phyloP scores from a whole-genome alignment of 2,113 vertebrate genomes.

The Chrysochloris asiatica region DNA sequence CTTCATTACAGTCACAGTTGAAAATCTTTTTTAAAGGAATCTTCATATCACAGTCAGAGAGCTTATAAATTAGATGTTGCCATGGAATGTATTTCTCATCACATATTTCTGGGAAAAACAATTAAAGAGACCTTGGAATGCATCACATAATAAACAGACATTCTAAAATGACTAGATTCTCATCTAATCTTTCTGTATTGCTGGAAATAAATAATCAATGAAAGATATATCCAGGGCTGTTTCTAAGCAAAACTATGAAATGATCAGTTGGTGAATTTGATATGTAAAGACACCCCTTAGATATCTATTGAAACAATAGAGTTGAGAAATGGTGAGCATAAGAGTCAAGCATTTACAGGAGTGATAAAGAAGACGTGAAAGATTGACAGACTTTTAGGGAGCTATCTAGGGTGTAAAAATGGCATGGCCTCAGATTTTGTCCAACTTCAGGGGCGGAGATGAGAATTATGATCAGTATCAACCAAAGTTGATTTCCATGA shows the following conservation, averaged over 20 bases:
- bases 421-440: too few relatives aligned
- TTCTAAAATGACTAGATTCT: neutral
- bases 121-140: neutral
- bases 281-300: too few relatives aligned
- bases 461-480: too few relatives aligned
- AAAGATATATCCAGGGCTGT: neutral
- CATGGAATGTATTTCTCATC: neutral
- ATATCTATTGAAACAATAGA: too few relatives aligned
- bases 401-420: too few relatives aligned
- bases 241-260: neutral
- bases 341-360: too few relatives aligned
- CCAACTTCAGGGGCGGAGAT: too few relatives aligned
- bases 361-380: too few relatives aligned
- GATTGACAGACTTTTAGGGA: too few relatives aligned
- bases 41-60: neutral
- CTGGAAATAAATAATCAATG: neutral
- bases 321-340: too few relatives aligned
- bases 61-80: neutral
- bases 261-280: too few relatives aligned
- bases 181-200: neutral
- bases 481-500: too few relatives aligned
- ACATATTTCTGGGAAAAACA: neutral
- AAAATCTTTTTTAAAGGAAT: neutral
- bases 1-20: neutral
- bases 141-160: neutral